Evolutionary conservation across 2,888 invertebrate species (phyloP).

Genomic region (Eulithis testata): DNA sequence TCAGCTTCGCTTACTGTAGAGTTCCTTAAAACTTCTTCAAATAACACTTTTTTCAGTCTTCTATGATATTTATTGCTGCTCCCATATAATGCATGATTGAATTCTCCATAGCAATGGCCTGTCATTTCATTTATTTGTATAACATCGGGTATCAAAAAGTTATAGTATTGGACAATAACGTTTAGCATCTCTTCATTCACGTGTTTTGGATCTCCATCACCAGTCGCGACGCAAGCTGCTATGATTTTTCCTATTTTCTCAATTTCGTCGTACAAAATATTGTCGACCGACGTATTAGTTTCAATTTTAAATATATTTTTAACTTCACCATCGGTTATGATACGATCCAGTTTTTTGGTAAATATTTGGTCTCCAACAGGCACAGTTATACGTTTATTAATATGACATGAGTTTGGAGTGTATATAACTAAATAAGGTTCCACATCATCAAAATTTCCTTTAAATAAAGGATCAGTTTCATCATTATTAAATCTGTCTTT

Average conservation of each 20-base stretch:
- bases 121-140: not conserved
- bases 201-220: not conserved
- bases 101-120: not conserved
- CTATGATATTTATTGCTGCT: not conserved
- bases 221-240: not conserved
- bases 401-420: not conserved
- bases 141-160: slow-evolving; percentile 1
- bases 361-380: not conserved
- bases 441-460: slow-evolving; percentile 1
- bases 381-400: not conserved
- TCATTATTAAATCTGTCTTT: not conserved
- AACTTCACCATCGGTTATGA: not conserved
- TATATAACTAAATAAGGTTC: not conserved
- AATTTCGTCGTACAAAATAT: not conserved
- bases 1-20: not conserved
- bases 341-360: not conserved
- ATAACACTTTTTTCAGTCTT: not conserved
- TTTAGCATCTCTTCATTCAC: not conserved
- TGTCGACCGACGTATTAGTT: not conserved
- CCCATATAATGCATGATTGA: not conserved
- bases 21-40: not conserved
- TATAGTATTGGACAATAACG: not conserved
- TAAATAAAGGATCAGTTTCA: not conserved
- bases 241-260: not conserved
- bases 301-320: not conserved